Conservation (phyloP, 2,888 invertebrate genomes). For the Mesorhabditis spiculigera region DNA sequence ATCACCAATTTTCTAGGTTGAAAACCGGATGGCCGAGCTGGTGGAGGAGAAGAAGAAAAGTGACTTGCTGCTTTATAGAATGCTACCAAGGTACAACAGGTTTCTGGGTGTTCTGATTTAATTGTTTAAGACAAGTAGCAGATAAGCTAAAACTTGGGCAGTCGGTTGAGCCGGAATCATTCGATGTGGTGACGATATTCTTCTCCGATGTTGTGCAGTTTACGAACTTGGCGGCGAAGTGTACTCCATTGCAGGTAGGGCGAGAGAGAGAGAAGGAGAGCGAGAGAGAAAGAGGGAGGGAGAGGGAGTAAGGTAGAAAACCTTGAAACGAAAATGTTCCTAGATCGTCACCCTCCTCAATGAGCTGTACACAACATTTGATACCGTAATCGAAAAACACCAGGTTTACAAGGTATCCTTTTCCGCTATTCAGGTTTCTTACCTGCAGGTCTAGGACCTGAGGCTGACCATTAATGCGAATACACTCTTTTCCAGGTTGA, state of each 20-base stretch:
- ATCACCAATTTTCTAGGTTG: conserved; percentile 18
- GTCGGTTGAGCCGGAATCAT: conserved; percentile 38
- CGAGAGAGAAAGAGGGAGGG: background rate
- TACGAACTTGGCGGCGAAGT: conserved; percentile 36
- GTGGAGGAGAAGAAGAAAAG: conserved; percentile 50
- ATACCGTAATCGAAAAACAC: conserved; percentile 50
- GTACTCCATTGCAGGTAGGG: conserved; percentile 39
- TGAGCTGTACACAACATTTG: conserved; percentile 53
- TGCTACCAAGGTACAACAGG: conserved; percentile 45
- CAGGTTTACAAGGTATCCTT: conserved; percentile 52
- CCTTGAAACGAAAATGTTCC: conserved; percentile 7
- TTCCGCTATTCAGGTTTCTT: background rate
- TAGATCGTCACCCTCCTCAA: conserved; percentile 54
- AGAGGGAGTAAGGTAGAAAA: background rate
- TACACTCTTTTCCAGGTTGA: background rate
- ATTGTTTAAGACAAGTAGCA: conserved; percentile 35
- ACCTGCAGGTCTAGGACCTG: too few relatives aligned
- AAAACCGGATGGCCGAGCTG: conserved; percentile 46
- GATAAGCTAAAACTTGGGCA: conserved; percentile 45
- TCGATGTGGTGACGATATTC: conserved; percentile 40
- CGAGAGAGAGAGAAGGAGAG: too few relatives aligned
- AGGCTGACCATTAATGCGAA: background rate
- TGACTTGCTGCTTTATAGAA: conserved; percentile 45
- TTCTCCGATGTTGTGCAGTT: conserved; percentile 48
- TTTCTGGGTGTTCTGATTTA: conserved; percentile 10